These are phyloP conservation scores for Plectus sambesii DNA, from an alignment of 1,140 invertebrate genomes.

Conservation along the genomic window DNA sequence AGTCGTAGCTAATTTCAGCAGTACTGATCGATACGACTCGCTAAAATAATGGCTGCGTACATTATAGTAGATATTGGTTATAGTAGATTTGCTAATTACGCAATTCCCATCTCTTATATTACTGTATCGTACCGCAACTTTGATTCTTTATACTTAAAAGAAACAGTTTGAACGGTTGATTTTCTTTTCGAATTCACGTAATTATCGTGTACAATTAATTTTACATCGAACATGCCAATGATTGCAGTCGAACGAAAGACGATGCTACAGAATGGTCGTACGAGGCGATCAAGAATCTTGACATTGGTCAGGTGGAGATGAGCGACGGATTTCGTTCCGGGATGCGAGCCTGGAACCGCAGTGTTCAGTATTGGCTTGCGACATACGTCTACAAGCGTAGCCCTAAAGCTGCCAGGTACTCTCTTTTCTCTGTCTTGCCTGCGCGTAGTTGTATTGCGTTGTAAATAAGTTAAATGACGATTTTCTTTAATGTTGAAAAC, in stretches of 20 bases:
- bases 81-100: too few species aligned
- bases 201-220: constrained; percentile 8
- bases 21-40: constrained; percentile 7
- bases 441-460: constrained; percentile 1
- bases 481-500: constrained; percentile 3
- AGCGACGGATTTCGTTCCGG: constrained; percentile 50
- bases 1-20: not conserved
- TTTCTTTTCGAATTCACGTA: too few species aligned
- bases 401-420: constrained; percentile 58
- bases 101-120: not conserved
- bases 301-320: constrained; percentile 35
- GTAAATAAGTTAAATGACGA: constrained; percentile 5
- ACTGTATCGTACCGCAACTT: constrained; percentile 3
- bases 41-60: constrained; percentile 17
- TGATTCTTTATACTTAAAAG: too few species aligned
- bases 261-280: constrained; percentile 37
- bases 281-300: constrained; percentile 55
- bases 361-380: constrained; percentile 87
- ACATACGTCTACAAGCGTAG: constrained; percentile 72
- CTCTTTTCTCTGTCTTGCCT: constrained; percentile 18
- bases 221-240: constrained; percentile 38
- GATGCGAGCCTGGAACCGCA: constrained; percentile 85
- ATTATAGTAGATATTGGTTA: too few species aligned
- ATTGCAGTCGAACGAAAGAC: constrained; percentile 16
- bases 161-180: too few species aligned